phyloP scores from a whole-genome alignment of 2,797 vertebrate species.

The Silurus aristotelis region DNA sequence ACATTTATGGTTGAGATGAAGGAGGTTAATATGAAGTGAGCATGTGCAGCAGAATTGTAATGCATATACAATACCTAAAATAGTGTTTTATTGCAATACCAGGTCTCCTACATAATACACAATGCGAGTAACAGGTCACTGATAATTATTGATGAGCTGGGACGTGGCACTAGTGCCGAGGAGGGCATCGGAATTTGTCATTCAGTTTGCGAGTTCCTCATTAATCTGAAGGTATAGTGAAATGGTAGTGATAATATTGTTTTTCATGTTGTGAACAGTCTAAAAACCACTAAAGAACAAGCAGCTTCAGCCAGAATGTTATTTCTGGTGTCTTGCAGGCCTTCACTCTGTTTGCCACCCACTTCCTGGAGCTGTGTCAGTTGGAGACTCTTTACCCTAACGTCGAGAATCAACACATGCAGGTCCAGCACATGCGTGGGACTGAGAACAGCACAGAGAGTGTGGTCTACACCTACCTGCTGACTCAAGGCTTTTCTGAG shows the following conservation, averaged over 20 bases:
- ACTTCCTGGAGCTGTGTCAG: constrained; percentile 93
- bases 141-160: constrained; percentile 95
- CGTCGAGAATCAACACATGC: constrained; percentile 93
- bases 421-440: constrained; percentile 85
- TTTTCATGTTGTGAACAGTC: background rate
- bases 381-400: constrained; percentile 89
- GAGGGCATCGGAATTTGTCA: constrained; percentile 97
- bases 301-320: constrained; percentile 6
- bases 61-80: background rate
- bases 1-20: constrained; percentile 99
- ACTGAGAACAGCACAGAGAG: constrained; percentile 75
- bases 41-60: background rate
- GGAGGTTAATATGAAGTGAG: constrained; percentile 76
- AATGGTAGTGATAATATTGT: background rate
- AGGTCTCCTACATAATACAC: constrained; percentile 95
- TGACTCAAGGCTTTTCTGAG: constrained; percentile 86
- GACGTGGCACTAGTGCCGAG: constrained; percentile 93
- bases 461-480: constrained; percentile 85
- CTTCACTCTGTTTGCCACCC: constrained; percentile 94
- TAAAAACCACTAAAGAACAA: background rate
- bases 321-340: constrained; percentile 71
- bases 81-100: constrained; percentile 54
- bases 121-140: constrained; percentile 90
- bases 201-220: constrained; percentile 90
- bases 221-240: constrained; percentile 86